These are phyloP conservation scores for Heteractis magnifica DNA, from an alignment of 92 coral and sea anemone genomes.

Conservation along the genomic window DNA sequence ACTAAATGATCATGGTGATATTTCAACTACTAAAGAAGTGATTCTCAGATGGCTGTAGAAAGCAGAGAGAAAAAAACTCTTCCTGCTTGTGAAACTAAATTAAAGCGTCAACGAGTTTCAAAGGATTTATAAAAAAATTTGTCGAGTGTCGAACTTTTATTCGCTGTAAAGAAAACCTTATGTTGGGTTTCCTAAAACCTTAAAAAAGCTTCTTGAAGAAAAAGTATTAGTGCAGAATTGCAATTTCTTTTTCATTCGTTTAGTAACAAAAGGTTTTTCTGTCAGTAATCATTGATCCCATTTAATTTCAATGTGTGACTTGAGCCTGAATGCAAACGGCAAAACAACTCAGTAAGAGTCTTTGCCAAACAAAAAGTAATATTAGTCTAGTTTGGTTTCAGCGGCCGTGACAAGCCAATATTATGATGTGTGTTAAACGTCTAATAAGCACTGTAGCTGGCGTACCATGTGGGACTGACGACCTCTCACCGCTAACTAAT, in stretches of 20 bases:
- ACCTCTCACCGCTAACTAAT: background rate
- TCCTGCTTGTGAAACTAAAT: no score
- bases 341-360: constrained; percentile 1
- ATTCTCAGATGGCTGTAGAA: no score
- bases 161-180: background rate
- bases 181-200: background rate
- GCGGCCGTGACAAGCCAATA: constrained; percentile 1
- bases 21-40: no score
- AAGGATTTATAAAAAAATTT: background rate
- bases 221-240: background rate
- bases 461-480: no score
- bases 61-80: no score
- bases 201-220: background rate
- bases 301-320: background rate
- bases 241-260: background rate
- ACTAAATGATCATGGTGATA: no score
- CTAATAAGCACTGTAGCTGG: background rate
- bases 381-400: background rate
- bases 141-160: background rate
- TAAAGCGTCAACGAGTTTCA: background rate
- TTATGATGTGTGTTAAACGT: background rate
- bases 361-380: background rate
- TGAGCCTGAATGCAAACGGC: background rate
- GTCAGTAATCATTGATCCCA: background rate
- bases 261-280: background rate